Percentiles rank a stretch among this genome's conserved stretches.
phyloP scores from a whole-genome alignment of 2,797 vertebrate species.

The Moxostoma hubbsi region DNA sequence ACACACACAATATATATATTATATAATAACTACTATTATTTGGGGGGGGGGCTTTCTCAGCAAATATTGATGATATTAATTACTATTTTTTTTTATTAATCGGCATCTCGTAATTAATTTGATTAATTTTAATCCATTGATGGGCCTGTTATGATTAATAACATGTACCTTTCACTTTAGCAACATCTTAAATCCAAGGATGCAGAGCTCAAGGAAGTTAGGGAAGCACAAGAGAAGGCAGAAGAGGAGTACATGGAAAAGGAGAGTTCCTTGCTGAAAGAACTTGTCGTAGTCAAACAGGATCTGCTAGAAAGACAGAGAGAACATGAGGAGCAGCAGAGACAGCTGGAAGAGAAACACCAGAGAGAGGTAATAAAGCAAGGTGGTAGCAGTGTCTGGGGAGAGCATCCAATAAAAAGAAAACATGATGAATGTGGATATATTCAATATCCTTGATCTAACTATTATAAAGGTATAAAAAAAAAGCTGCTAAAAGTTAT shows the following conservation, averaged over 20 bases:
- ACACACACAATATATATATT: too few species aligned
- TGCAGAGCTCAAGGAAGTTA: slow-evolving; percentile 75
- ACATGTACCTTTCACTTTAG: slow-evolving; percentile 52
- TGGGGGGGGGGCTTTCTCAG: too few species aligned
- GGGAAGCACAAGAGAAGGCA: slow-evolving; percentile 75
- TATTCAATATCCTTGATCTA: too few species aligned
- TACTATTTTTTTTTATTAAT: too few species aligned
- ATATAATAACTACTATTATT: too few species aligned
- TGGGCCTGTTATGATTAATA: not conserved
- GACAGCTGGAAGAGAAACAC: slow-evolving; percentile 66
- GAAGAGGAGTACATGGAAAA: slow-evolving; percentile 74
- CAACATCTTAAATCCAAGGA: slow-evolving; percentile 76
- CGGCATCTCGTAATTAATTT: too few species aligned
- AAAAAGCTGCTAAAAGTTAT: not conserved
- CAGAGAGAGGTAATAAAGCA: slow-evolving; percentile 69
- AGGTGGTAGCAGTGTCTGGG: not conserved
- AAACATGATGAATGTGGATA: too few species aligned
- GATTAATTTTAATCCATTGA: too few species aligned
- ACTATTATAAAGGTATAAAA: too few species aligned
- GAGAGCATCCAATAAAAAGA: too few species aligned
- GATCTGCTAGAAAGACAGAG: slow-evolving; percentile 67
- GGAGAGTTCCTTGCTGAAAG: slow-evolving; percentile 63
- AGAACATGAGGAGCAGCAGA: slow-evolving; percentile 64
- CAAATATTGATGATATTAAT: too few species aligned
- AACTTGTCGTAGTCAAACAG: slow-evolving; percentile 64